These are phyloP conservation scores for Schizopygopsis malacanthus DNA, from an alignment of 2,797 vertebrate genomes.

Conservation along the genomic window DNA sequence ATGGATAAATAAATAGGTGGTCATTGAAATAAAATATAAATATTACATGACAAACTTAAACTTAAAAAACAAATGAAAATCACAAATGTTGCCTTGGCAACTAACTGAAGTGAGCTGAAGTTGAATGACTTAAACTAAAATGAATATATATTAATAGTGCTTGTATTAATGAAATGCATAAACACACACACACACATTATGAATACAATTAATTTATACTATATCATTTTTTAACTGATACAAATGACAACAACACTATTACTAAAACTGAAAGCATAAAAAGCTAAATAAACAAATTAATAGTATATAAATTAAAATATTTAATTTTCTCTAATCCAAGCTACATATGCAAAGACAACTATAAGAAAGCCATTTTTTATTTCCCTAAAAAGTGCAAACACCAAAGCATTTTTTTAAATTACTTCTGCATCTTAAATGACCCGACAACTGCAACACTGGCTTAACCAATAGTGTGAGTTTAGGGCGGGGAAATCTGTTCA, in stretches of 20 bases:
- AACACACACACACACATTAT: not conserved
- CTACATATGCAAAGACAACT: too few relatives aligned
- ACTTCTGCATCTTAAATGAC: too few relatives aligned
- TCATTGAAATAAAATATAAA: not conserved
- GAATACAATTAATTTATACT: not conserved
- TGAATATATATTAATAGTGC: not conserved
- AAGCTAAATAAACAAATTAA: not conserved
- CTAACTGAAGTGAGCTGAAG: not conserved
- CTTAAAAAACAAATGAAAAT: not conserved
- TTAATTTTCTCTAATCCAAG: too few relatives aligned
- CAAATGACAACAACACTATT: not conserved
- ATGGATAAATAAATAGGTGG: too few relatives aligned
- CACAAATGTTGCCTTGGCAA: not conserved
- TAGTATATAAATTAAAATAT: not conserved
- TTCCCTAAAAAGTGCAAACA: too few relatives aligned
- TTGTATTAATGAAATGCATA: not conserved
- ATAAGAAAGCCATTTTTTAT: too few relatives aligned
- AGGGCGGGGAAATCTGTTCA: not conserved
- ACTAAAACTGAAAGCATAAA: not conserved
- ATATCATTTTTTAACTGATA: too few relatives aligned
- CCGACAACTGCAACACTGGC: not conserved
- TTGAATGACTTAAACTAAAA: not conserved
- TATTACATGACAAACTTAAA: not conserved
- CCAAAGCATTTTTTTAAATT: too few relatives aligned
- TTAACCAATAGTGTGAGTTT: not conserved